Percentiles rank a stretch among this genome's conserved stretches.
These are phyloP conservation scores for Acrossocheilus wenchowensis DNA, from an alignment of 2,797 vertebrate species.

Conservation along the genomic window DNA sequence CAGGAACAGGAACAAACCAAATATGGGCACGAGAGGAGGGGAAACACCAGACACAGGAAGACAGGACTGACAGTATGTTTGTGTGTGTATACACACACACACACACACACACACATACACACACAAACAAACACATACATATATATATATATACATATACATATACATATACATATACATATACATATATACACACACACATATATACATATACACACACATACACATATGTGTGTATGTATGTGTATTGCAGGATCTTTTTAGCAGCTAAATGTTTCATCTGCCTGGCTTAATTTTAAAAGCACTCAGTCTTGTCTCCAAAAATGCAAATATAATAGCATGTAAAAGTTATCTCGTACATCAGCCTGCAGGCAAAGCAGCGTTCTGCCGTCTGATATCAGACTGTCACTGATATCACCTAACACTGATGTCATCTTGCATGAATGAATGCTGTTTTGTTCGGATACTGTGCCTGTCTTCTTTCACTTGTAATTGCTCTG, in stretches of 20 bases:
- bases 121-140: too few relatives aligned
- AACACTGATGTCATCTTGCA: slow-evolving; percentile 36
- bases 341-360: slow-evolving; percentile 64
- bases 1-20: too few relatives aligned
- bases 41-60: too few relatives aligned
- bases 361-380: slow-evolving; percentile 62
- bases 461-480: neutral
- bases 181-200: too few relatives aligned
- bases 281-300: slow-evolving; percentile 60
- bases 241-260: neutral
- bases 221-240: neutral
- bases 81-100: too few relatives aligned
- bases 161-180: too few relatives aligned
- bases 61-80: too few relatives aligned
- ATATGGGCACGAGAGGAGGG: too few relatives aligned
- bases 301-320: slow-evolving; percentile 63
- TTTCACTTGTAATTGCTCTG: slow-evolving; percentile 10
- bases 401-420: slow-evolving; percentile 42
- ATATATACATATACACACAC: too few relatives aligned
- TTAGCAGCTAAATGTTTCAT: slow-evolving; percentile 6
- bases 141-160: too few relatives aligned
- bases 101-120: too few relatives aligned
- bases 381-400: slow-evolving; percentile 2
- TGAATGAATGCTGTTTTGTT: slow-evolving; percentile 39
- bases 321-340: slow-evolving; percentile 74